Evolutionary conservation across 2,797 vertebrate species (phyloP).

Genomic region (Malurus leucopterus): DNA sequence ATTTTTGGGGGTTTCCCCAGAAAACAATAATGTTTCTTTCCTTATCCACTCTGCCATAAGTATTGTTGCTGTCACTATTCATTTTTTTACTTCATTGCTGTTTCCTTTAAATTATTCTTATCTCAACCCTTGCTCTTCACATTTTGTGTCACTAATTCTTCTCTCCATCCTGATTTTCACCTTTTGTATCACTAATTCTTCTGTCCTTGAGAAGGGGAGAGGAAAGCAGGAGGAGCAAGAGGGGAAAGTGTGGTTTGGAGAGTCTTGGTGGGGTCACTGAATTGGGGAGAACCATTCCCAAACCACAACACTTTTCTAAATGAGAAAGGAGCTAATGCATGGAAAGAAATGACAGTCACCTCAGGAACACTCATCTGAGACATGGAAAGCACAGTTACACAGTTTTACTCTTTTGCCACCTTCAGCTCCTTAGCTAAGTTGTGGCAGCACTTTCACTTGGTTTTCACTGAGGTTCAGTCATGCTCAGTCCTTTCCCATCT

Average conservation of each 20-base stretch:
- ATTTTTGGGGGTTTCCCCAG: rapidly evolving
- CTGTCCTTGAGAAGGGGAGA: not conserved
- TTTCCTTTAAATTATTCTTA: not conserved
- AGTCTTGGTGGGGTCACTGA: not conserved
- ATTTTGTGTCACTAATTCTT: not conserved
- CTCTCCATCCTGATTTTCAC: not conserved
- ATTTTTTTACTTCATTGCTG: not conserved
- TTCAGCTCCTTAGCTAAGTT: not conserved
- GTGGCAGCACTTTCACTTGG: not conserved
- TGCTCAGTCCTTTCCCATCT: not conserved
- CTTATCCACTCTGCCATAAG: no score
- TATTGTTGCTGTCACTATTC: not conserved
- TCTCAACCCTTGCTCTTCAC: no score
- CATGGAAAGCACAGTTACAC: not conserved
- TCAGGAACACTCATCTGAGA: not conserved
- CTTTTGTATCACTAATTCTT: not conserved
- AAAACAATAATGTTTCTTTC: not conserved
- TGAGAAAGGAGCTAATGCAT: not conserved
- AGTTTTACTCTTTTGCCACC: not conserved
- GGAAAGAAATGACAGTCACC: not conserved
- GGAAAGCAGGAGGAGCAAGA: not conserved
- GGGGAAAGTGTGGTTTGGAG: rapidly evolving
- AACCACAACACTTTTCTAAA: not conserved
- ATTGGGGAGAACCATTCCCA: no score
- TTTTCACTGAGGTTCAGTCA: not conserved